Percentiles rank a stretch among this genome's conserved stretches.
Conservation (phyloP, 2,888 invertebrate genomes). For the Itoplectis maculator region DNA sequence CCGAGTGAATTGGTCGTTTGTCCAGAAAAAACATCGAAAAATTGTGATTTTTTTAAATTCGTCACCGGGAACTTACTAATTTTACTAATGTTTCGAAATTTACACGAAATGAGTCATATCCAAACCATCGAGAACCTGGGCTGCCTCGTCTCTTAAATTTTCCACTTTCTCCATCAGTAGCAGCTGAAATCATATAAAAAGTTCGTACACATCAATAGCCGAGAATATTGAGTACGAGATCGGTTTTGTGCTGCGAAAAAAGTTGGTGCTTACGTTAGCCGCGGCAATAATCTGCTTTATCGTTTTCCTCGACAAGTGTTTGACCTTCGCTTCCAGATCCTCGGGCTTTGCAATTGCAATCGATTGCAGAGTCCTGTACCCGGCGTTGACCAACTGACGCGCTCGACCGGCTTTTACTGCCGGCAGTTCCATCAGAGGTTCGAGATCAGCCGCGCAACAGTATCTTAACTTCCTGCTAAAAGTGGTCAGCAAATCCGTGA, state of each 20-base stretch:
- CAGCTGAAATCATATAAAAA: constrained; percentile 86
- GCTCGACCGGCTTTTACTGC: constrained; percentile 95
- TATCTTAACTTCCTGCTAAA: constrained; percentile 91
- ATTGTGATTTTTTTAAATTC: neutral
- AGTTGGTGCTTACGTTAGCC: constrained; percentile 89
- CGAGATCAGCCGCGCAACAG: constrained; percentile 92
- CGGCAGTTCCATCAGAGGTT: constrained; percentile 94
- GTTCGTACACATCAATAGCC: constrained; percentile 33
- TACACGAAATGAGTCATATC: constrained; percentile 63
- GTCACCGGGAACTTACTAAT: neutral
- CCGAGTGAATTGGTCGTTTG: neutral
- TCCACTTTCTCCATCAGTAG: constrained; percentile 94
- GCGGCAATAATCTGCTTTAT: constrained; percentile 91
- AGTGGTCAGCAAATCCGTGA: constrained; percentile 90
- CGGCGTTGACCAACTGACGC: constrained; percentile 92
- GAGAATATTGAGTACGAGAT: neutral
- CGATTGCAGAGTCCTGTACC: constrained; percentile 91
- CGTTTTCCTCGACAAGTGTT: constrained; percentile 90
- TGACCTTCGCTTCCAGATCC: constrained; percentile 87
- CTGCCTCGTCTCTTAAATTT: constrained; percentile 93
- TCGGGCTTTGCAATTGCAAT: constrained; percentile 90
- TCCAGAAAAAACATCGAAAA: neutral
- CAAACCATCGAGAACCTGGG: constrained; percentile 89
- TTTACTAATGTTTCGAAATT: neutral
- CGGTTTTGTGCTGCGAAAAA: constrained; percentile 30